These are phyloP conservation scores for Rhadinocentrus ornatus DNA, from an alignment of 2,797 vertebrate species.

Conservation along the genomic window DNA sequence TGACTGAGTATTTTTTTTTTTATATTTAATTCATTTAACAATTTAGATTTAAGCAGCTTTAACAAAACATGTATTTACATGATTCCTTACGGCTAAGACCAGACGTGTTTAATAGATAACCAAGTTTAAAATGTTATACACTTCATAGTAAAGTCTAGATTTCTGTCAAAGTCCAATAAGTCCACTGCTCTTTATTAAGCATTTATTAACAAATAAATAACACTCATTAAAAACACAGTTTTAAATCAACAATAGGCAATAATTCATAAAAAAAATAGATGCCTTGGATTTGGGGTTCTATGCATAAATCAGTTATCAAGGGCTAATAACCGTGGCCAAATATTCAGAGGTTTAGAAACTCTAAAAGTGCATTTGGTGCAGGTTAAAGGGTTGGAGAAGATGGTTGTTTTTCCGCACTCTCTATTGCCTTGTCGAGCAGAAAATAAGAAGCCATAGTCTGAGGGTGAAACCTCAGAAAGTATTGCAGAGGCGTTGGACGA, in stretches of 20 bases:
- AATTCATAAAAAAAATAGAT: neutral
- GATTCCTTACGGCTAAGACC: neutral
- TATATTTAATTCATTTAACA: neutral
- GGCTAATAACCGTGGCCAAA: constrained; percentile 8
- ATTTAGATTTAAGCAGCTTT: neutral
- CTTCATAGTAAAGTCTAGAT: neutral
- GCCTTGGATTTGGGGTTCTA: neutral
- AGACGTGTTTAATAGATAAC: neutral
- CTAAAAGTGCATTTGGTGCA: neutral
- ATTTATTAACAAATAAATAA: neutral
- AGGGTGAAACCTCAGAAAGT: neutral
- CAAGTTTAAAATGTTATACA: neutral
- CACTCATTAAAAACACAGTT: neutral
- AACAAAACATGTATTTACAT: neutral
- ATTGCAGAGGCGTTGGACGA: constrained; percentile 2
- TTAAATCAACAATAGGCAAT: neutral
- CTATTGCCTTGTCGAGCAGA: constrained; percentile 23
- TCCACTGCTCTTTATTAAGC: neutral
- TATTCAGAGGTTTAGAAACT: constrained; percentile 25
- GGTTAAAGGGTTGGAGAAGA: constrained; percentile 15
- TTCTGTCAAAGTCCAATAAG: neutral
- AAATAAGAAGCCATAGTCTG: constrained; percentile 16
- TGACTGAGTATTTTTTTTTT: constrained; percentile 48
- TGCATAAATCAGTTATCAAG: constrained; percentile 5
- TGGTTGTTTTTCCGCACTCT: neutral